A percentile compares a stretch with the other conserved stretches of the same genome.
These are phyloP conservation scores for Aptenodytes forsteri DNA, from an alignment of 2,113 vertebrate species.

Conservation along the genomic window DNA sequence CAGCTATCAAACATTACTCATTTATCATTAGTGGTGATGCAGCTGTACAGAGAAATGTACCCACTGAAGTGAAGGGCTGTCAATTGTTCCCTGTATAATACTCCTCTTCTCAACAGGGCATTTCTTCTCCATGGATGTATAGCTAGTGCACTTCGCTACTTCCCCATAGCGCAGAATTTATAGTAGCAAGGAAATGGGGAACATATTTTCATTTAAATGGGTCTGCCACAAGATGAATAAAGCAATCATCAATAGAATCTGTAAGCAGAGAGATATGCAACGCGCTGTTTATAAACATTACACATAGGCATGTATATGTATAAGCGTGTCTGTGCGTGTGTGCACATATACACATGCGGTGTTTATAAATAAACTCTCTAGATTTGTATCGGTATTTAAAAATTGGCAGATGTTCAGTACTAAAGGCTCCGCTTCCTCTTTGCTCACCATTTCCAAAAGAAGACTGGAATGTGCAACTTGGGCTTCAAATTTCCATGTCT, in stretches of 20 bases:
- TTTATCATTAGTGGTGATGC: slow-evolving; percentile 84
- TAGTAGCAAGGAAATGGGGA: slow-evolving; percentile 56
- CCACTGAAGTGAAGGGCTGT: slow-evolving; percentile 78
- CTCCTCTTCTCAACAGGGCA: slow-evolving; percentile 76
- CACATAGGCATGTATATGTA: background rate
- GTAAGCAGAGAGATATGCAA: background rate
- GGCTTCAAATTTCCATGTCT: slow-evolving; percentile 53
- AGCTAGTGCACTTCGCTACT: slow-evolving; percentile 56
- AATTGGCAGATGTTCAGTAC: background rate
- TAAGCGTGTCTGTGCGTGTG: background rate
- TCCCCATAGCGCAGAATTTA: slow-evolving; percentile 70
- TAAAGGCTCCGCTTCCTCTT: background rate
- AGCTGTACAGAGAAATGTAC: slow-evolving; percentile 80
- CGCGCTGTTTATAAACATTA: background rate
- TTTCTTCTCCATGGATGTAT: slow-evolving; percentile 72
- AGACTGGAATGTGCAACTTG: slow-evolving; percentile 32
- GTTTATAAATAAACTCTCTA: background rate
- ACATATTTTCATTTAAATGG: slow-evolving; percentile 71
- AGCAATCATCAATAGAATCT: slow-evolving; percentile 59
- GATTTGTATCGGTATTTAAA: background rate
- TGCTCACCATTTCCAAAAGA: slow-evolving; percentile 8
- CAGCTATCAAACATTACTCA: slow-evolving; percentile 87
- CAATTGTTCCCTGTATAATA: slow-evolving; percentile 76
- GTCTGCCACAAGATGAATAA: slow-evolving; percentile 62
- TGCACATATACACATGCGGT: background rate